A percentile compares a stretch with the other conserved stretches of the same genome.
Conservation (phyloP, 2,797 vertebrate species). For the Poecilia velifera region DNA sequence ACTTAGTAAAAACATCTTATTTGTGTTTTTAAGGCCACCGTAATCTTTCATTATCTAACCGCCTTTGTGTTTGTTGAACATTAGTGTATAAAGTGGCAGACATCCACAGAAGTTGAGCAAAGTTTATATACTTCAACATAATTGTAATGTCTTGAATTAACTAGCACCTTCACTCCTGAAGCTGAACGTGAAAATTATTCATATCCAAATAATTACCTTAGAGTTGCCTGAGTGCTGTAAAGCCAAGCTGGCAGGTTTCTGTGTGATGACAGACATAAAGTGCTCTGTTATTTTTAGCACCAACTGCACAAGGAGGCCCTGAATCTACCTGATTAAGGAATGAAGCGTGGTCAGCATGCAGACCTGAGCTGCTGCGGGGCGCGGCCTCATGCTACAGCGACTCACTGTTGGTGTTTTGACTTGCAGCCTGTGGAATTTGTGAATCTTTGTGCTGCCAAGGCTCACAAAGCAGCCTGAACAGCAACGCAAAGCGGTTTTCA, state of each 20-base stretch:
- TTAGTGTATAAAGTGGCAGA: not conserved
- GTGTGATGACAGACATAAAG: slow-evolving; percentile 27
- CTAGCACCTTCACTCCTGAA: slow-evolving; percentile 13
- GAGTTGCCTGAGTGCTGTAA: slow-evolving; percentile 36
- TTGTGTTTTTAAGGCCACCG: not conserved
- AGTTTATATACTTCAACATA: not conserved
- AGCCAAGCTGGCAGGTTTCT: slow-evolving; percentile 31
- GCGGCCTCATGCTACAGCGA: slow-evolving; percentile 43
- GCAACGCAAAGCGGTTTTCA: slow-evolving; percentile 49
- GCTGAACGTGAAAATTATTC: slow-evolving; percentile 55
- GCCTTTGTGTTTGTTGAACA: not conserved
- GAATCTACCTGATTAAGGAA: slow-evolving; percentile 20
- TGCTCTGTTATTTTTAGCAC: slow-evolving; percentile 21
- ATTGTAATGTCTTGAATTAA: not conserved
- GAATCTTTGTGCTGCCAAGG: slow-evolving; percentile 51
- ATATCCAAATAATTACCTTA: slow-evolving; percentile 49
- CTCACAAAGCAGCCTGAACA: slow-evolving; percentile 50
- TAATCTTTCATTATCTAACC: not conserved
- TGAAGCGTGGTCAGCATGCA: slow-evolving; percentile 38
- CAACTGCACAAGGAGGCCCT: slow-evolving; percentile 5
- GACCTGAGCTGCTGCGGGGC: slow-evolving; percentile 15
- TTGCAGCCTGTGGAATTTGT: slow-evolving; percentile 67
- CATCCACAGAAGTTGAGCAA: not conserved
- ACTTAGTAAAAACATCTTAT: not conserved
- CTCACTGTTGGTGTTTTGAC: slow-evolving; percentile 60